Conservation (phyloP, 2,797 vertebrate genomes). For the Chloroceryle amazona region DNA sequence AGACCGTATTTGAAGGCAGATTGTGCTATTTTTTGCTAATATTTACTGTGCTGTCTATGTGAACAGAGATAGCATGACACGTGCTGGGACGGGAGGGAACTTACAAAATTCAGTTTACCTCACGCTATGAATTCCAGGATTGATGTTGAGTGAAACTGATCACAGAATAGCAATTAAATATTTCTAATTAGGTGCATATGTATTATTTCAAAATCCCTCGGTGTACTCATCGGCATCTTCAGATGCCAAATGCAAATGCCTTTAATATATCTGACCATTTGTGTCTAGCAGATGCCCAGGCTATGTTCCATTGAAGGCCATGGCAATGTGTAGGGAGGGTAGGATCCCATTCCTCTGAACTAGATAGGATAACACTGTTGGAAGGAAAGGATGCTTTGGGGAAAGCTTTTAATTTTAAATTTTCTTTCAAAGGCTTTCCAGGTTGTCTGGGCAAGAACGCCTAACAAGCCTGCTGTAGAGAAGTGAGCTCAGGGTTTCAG, state of each 20-base stretch:
- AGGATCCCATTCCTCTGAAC: neutral
- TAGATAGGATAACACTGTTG: neutral
- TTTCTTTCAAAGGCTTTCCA: constrained; percentile 9
- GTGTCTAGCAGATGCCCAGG: neutral
- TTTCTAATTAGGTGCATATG: neutral
- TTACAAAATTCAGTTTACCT: neutral
- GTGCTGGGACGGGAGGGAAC: neutral
- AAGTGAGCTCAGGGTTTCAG: neutral
- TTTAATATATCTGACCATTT: neutral
- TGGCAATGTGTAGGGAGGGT: neutral
- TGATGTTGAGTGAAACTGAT: neutral
- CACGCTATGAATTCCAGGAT: neutral
- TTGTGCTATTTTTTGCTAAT: neutral
- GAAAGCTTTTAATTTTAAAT: constrained; percentile 23
- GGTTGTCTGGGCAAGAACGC: neutral
- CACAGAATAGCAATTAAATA: neutral
- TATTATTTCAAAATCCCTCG: neutral
- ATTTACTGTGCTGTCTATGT: neutral
- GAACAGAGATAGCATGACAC: neutral
- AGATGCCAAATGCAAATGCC: neutral
- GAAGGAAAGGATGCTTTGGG: neutral
- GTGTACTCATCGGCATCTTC: neutral
- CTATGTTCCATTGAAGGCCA: neutral
- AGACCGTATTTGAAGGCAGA: neutral
- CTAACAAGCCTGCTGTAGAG: neutral